Conservation (phyloP, 2,888 invertebrate genomes). For the Amphimallon solstitiale region DNA sequence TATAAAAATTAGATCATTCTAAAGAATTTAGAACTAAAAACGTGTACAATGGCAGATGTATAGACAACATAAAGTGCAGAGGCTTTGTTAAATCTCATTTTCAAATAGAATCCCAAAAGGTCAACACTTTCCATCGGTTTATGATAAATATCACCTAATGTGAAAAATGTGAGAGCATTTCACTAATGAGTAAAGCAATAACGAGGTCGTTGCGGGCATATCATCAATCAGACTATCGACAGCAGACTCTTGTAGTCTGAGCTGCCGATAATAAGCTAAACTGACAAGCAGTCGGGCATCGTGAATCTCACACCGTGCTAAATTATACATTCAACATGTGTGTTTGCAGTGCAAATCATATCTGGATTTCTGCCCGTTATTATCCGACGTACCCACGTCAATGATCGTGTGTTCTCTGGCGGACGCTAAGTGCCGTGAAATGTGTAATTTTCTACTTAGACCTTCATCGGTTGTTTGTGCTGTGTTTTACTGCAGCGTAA, state of each 20-base stretch:
- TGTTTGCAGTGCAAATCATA: conserved; percentile 19
- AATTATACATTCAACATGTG: conserved; percentile 35
- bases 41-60: too few species aligned
- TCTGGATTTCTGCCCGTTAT: conserved; percentile 19
- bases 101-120: too few species aligned
- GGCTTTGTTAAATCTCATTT: too few species aligned
- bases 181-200: conserved; percentile 4
- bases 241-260: conserved; percentile 18
- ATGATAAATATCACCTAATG: background rate
- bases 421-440: conserved; percentile 12
- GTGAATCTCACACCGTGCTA: background rate
- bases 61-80: too few species aligned
- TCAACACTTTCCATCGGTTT: too few species aligned
- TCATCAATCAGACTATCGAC: conserved; percentile 32
- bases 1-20: too few species aligned
- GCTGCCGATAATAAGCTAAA: conserved; percentile 34
- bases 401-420: conserved; percentile 13
- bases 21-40: too few species aligned
- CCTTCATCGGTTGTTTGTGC: conserved; percentile 2
- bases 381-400: conserved; percentile 13
- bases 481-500: too few species aligned
- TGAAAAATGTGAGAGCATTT: conserved; percentile 1
- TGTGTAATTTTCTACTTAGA: conserved; percentile 16
- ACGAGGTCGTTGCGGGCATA: background rate
- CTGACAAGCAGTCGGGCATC: conserved; percentile 27